These are phyloP conservation scores for Ferrisia virgata DNA, from an alignment of 2,888 invertebrate genomes.

Conservation along the genomic window DNA sequence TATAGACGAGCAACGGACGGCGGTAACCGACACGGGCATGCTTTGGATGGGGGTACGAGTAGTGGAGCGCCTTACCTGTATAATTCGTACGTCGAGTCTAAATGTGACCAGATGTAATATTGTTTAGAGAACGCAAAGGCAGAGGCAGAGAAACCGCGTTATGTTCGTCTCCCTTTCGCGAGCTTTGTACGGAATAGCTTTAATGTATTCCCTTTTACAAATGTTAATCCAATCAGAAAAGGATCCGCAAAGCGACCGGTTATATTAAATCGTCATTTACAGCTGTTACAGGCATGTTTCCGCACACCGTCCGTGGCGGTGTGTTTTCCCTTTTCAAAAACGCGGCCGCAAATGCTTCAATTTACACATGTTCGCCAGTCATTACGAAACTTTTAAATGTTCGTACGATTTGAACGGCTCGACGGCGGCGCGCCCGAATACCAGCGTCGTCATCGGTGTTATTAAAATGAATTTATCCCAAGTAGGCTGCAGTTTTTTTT, in stretches of 20 bases:
- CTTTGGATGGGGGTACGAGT: no score
- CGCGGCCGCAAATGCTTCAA: conserved; percentile 37
- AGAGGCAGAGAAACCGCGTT: conserved; percentile 25
- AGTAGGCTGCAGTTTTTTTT: background rate
- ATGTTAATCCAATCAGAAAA: conserved; percentile 21
- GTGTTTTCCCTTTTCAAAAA: conserved; percentile 29
- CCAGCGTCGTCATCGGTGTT: background rate
- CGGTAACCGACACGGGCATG: no score
- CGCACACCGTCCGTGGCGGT: background rate
- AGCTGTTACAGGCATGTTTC: conserved; percentile 37
- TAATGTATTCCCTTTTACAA: conserved; percentile 13
- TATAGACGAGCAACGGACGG: no score
- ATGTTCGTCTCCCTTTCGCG: background rate
- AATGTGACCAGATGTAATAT: conserved; percentile 15
- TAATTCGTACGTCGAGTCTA: background rate
- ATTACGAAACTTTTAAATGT: conserved; percentile 44
- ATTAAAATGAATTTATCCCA: conserved; percentile 31
- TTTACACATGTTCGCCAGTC: conserved; percentile 44
- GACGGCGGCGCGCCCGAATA: no score
- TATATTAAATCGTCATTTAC: conserved; percentile 45
- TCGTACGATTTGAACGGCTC: background rate
- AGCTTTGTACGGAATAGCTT: background rate
- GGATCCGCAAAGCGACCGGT: conserved; percentile 25
- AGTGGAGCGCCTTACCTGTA: no score
- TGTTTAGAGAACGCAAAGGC: background rate